A percentile compares a stretch with the other conserved stretches of the same genome.
Evolutionary conservation across 2,888 invertebrate species (phyloP).

Genomic region (Thecocarcelia acutangulata): DNA sequence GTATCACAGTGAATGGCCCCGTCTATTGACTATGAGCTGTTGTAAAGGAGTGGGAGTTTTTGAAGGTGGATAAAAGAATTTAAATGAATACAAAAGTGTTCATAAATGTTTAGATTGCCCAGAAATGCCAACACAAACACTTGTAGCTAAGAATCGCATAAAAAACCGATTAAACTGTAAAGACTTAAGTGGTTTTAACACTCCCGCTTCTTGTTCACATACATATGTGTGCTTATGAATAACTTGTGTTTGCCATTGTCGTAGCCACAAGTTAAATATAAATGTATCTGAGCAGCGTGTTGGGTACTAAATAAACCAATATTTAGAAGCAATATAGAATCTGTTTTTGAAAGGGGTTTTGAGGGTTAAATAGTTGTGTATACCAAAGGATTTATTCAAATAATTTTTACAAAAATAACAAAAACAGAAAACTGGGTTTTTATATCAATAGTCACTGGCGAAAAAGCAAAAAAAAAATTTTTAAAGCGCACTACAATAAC

Average conservation of each 20-base stretch:
- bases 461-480: too few relatives aligned
- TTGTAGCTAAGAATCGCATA: conserved; percentile 34
- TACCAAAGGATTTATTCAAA: not conserved
- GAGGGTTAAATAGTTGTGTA: conserved; percentile 6
- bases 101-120: conserved; percentile 6
- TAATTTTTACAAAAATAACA: not conserved
- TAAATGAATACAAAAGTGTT: conserved; percentile 2
- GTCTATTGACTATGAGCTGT: not conserved
- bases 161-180: conserved; percentile 20
- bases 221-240: not conserved
- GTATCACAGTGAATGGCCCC: conserved; percentile 39
- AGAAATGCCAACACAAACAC: conserved; percentile 39
- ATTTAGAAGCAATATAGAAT: not conserved
- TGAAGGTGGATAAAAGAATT: not conserved
- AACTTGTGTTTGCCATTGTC: not conserved
- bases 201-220: conserved; percentile 48
- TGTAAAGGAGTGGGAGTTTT: not conserved
- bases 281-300: too few relatives aligned
- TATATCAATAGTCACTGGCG: too few relatives aligned
- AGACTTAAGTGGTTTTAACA: conserved; percentile 56
- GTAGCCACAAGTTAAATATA: conserved; percentile 3
- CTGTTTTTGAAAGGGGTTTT: conserved; percentile 1
- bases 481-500: too few relatives aligned
- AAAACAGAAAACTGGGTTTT: too few relatives aligned
- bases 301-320: conserved; percentile 9